Evolutionary conservation across 1,140 invertebrate genomes (phyloP), one percentile per base, ranked within the genome.

Genomic region (Stegodyphus mimosarum): DNA sequence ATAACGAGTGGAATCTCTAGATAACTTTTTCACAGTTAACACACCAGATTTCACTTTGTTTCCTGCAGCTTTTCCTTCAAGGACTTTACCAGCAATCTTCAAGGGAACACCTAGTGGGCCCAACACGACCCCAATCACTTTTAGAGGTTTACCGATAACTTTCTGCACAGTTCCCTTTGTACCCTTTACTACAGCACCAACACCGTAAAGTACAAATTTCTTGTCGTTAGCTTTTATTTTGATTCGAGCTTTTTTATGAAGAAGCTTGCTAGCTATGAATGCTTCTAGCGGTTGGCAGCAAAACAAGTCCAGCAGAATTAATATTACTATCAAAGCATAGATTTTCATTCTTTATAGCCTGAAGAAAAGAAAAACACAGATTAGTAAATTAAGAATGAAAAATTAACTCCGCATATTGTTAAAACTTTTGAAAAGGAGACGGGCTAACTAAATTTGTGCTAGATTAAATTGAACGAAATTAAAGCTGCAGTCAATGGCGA

Each of bases 1-100:
- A 17, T 48, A 67, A n/a, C 81, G 81, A 5, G 76, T 15, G 49
- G 81, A 84, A 70, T 84, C 81, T 50, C 81, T 84, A 2, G 81
- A 69, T 0, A 49, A 60, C 13, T 84, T 84, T 76, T 84, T 84
- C 1, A 76, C 81, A 48, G 81, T 84, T 6, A 75, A 63, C 7
- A 75, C 64, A 6, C 64, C 10, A 17, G 72, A 13, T 60, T 75
- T 75, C 6, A 48, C 60, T 76, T 84, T 84, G 13, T 84, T 55
- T 6, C 13, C 48, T 2, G 69, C 72, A 17, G 81, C 67, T 63
- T 76, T 84, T 5, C 50, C 51, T 13, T 75, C 49, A 10, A 84
- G 17, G 6, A 17, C 81, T 50, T 10, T 66, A 13, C 81, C 81
- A 11, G 17, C 73, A 17, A 70, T 4, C 18, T 60, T 76, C 0